These are phyloP conservation scores for Holacanthella duospinosa DNA, from an alignment of 2,888 invertebrate species.

Conservation along the genomic window DNA sequence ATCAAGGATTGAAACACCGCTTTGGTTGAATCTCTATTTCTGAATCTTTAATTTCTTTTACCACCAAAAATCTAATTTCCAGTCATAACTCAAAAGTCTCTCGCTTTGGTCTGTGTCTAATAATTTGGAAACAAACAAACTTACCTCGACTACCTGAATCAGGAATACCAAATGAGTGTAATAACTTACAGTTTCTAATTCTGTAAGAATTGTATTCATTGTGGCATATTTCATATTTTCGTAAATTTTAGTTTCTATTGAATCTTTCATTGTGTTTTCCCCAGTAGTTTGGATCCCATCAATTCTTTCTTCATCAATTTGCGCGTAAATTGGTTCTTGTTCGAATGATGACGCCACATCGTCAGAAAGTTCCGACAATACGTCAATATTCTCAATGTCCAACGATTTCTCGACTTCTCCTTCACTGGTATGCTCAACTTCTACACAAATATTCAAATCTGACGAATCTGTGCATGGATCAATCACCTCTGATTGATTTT, in stretches of 20 bases:
- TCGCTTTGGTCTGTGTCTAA: too few relatives aligned
- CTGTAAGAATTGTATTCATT: constrained; percentile 25
- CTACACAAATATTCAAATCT: not conserved
- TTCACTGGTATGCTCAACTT: constrained; percentile 16
- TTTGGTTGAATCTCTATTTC: too few relatives aligned
- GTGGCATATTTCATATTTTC: constrained; percentile 31
- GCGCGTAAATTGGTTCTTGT: constrained; percentile 7
- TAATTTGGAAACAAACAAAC: too few relatives aligned
- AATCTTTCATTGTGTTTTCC: constrained; percentile 4
- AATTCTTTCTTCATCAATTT: constrained; percentile 10
- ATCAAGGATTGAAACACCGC: too few relatives aligned
- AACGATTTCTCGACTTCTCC: constrained; percentile 23
- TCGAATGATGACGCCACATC: not conserved
- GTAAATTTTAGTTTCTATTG: constrained; percentile 13
- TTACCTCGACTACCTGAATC: too few relatives aligned
- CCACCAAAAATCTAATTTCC: too few relatives aligned
- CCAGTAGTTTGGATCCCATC: not conserved
- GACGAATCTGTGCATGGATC: not conserved
- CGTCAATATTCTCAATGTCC: constrained; percentile 23
- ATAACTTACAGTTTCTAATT: constrained; percentile 30
- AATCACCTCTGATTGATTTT: too few relatives aligned
- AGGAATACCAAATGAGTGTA: too few relatives aligned
- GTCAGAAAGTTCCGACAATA: constrained; percentile 26
- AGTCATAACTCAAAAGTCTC: too few relatives aligned
- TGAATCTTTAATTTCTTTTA: too few relatives aligned